Conservation (phyloP, 2,888 invertebrate species). For the Branchinecta sandiegonensis region DNA sequence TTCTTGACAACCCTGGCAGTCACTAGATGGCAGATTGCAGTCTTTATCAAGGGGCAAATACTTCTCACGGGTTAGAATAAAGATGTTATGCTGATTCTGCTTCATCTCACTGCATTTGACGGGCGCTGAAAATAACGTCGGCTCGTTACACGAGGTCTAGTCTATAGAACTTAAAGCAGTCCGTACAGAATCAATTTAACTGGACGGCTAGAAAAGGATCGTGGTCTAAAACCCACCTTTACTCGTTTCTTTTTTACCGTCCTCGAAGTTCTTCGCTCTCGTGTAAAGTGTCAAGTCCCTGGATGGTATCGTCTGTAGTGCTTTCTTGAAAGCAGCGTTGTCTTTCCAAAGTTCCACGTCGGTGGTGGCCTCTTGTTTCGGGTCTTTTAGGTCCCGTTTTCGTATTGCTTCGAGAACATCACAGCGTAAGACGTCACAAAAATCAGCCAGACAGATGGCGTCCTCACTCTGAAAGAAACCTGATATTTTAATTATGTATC, state of each 20-base stretch:
- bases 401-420: conserved; percentile 48
- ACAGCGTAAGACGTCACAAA: conserved; percentile 90
- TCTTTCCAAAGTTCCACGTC: conserved; percentile 8
- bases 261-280: background rate
- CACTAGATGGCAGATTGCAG: background rate
- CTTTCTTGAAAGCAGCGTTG: background rate
- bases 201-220: too few relatives aligned
- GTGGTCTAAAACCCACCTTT: too few relatives aligned
- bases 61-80: background rate
- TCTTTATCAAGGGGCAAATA: background rate
- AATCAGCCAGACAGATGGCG: conserved; percentile 80
- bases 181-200: too few relatives aligned
- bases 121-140: background rate
- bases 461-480: conserved; percentile 56
- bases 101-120: conserved; percentile 6
- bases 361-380: background rate
- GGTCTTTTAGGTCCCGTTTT: background rate
- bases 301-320: background rate
- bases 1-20: background rate
- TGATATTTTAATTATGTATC: too few relatives aligned
- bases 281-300: background rate
- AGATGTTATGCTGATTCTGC: background rate
- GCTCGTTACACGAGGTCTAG: too few relatives aligned
- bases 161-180: too few relatives aligned
- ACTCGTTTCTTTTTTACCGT: too few relatives aligned